Percentiles rank a stretch among this genome's conserved stretches.
Evolutionary conservation across 35 echinoderm and acorn worm genomes (phyloP).

Genomic region (Chiridota heheva): DNA sequence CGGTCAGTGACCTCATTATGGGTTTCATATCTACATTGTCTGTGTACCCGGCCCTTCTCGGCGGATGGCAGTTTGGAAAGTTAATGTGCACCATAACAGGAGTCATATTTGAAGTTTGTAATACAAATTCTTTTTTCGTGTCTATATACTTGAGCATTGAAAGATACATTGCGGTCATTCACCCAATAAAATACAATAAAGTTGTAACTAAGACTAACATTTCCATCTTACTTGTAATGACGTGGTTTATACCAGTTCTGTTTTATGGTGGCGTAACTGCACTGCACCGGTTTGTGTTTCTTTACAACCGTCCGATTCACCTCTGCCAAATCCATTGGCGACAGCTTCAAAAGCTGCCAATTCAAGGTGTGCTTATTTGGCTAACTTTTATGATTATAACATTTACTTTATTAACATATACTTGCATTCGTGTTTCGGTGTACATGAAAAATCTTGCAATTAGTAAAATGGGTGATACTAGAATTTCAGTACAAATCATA

Average conservation of each 20-base stretch:
- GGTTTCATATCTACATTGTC: constrained; percentile 24
- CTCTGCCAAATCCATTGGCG: constrained; percentile 15
- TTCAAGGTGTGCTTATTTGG: constrained; percentile 20
- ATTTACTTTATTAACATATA: constrained; percentile 30
- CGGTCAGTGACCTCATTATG: constrained; percentile 22
- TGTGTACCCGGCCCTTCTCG: constrained; percentile 42
- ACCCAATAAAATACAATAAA: constrained; percentile 24
- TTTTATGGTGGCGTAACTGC: neutral
- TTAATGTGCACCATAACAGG: constrained; percentile 16
- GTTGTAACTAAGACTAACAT: constrained; percentile 2
- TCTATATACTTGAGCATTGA: constrained; percentile 43
- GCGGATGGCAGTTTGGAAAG: constrained; percentile 14
- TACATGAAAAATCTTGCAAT: constrained; percentile 18
- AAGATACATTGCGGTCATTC: constrained; percentile 49
- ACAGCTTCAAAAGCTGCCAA: constrained; percentile 17
- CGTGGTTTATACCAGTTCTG: neutral
- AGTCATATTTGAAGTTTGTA: constrained; percentile 16
- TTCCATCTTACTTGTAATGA: neutral
- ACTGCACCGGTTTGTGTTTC: neutral
- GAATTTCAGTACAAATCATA: too few species aligned
- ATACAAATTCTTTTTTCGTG: constrained; percentile 36
- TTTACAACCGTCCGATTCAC: neutral
- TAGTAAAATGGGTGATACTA: constrained; percentile 6
- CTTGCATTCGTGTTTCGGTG: neutral
- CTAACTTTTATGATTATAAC: neutral